phyloP scores from a whole-genome alignment of 2,888 invertebrate species.

The Drosophila mimetica region DNA sequence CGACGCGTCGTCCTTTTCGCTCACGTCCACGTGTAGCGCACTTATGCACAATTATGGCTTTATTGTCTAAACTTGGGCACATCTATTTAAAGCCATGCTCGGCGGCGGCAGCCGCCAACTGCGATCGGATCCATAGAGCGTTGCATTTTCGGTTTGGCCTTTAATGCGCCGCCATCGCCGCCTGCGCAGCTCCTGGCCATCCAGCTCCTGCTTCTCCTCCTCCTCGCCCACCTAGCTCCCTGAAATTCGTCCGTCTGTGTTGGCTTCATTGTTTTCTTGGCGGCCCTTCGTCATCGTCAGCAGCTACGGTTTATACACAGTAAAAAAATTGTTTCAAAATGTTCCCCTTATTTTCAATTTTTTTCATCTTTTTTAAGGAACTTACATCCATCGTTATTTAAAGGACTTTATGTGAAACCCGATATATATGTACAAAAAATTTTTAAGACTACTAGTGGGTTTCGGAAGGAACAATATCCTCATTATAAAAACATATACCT shows the following conservation, averaged over 20 bases:
- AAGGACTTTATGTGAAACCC: too few species aligned
- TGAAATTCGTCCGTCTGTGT: conserved; percentile 52
- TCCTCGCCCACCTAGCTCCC: conserved; percentile 16
- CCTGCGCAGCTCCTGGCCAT: conserved; percentile 35
- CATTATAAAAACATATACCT: too few species aligned
- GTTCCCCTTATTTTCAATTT: too few species aligned
- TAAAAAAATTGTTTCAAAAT: not conserved
- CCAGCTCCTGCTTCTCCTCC: not conserved
- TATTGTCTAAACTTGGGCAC: conserved; percentile 80
- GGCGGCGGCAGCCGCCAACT: conserved; percentile 26
- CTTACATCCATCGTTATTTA: too few species aligned
- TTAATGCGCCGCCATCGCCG: conserved; percentile 76
- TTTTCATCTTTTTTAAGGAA: too few species aligned
- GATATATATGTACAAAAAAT: too few species aligned
- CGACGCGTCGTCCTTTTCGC: conserved; percentile 17
- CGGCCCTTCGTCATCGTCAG: conserved; percentile 80
- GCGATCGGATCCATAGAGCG: conserved; percentile 54
- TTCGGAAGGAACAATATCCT: too few species aligned
- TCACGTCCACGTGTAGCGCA: conserved; percentile 45
- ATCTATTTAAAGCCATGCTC: conserved; percentile 76
- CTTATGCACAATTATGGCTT: conserved; percentile 79
- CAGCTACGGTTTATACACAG: conserved; percentile 23
- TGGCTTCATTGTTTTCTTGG: conserved; percentile 75
- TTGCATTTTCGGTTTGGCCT: conserved; percentile 80
- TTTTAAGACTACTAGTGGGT: too few species aligned